Percentiles rank a stretch among this genome's conserved stretches.
These are phyloP conservation scores for Drosophila insularis DNA, from an alignment of 1,140 invertebrate genomes.

Conservation along the genomic window DNA sequence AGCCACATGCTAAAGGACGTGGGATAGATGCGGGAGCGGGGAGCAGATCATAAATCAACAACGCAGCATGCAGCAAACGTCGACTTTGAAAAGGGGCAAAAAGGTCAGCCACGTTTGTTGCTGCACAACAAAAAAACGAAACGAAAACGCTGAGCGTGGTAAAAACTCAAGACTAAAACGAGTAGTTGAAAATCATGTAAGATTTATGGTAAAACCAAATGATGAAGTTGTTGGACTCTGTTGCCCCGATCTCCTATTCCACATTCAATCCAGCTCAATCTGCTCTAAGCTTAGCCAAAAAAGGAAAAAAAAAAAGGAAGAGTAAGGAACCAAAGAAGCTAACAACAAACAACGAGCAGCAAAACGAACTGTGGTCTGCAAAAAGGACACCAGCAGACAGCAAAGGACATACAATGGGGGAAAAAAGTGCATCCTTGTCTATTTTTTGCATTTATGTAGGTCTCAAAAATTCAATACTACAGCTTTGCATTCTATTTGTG, in stretches of 20 bases:
- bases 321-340: background rate
- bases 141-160: slow-evolving; percentile 10
- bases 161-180: slow-evolving; percentile 36
- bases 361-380: slow-evolving; percentile 24
- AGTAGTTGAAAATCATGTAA: slow-evolving; percentile 60
- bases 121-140: background rate
- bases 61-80: slow-evolving; percentile 42
- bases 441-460: background rate
- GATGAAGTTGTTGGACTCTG: slow-evolving; percentile 58
- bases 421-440: background rate
- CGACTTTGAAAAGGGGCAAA: slow-evolving; percentile 33
- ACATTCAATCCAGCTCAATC: slow-evolving; percentile 9
- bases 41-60: slow-evolving; percentile 67
- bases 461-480: background rate
- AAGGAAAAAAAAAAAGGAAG: background rate
- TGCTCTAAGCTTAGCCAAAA: slow-evolving; percentile 8
- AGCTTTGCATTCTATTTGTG: background rate
- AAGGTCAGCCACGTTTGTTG: slow-evolving; percentile 39
- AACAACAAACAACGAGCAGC: background rate
- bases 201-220: slow-evolving; percentile 68
- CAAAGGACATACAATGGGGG: background rate
- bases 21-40: background rate
- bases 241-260: background rate
- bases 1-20: slow-evolving; percentile 6
- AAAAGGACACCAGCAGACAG: background rate